Evolutionary conservation across 1,140 invertebrate genomes (phyloP).

Genomic region (Zaprionus ghesquierei): DNA sequence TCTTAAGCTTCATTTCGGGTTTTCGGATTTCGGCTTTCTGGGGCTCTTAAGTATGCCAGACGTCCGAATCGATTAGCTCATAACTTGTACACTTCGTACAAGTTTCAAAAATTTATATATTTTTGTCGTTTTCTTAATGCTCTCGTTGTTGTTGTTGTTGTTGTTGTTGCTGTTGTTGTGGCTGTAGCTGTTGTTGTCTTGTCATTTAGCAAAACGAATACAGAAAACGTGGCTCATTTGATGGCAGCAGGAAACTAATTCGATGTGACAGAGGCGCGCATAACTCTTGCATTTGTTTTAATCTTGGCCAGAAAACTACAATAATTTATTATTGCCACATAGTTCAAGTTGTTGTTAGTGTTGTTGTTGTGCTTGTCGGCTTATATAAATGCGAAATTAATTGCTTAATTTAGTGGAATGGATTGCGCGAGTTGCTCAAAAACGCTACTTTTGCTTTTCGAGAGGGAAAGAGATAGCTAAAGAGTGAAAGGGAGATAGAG

Average conservation of each 20-base stretch:
- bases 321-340: conserved; percentile 66
- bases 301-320: conserved; percentile 50
- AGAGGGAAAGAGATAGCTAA: not conserved
- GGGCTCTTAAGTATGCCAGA: conserved; percentile 47
- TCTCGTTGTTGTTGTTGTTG: conserved; percentile 2
- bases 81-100: conserved; percentile 42
- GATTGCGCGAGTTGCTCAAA: conserved; percentile 62
- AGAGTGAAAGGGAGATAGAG: not conserved
- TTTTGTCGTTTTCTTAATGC: not conserved
- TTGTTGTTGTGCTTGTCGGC: conserved; percentile 66
- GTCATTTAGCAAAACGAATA: conserved; percentile 7
- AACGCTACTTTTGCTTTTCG: conserved; percentile 46
- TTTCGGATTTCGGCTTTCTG: not conserved
- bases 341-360: conserved; percentile 31
- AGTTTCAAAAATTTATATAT: conserved; percentile 26
- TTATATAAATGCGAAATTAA: conserved; percentile 79
- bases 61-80: conserved; percentile 56
- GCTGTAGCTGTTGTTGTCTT: not conserved
- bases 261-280: conserved; percentile 61
- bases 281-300: conserved; percentile 58
- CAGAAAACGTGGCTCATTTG: conserved; percentile 29
- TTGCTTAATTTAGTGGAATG: conserved; percentile 81
- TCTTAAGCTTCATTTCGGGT: conserved; percentile 6
- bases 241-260: conserved; percentile 55
- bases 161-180: conserved; percentile 12